Percentiles rank a stretch among this genome's conserved stretches.
phyloP scores from a whole-genome alignment of 1,140 invertebrate species.

The Drosophila sulfurigaster region DNA sequence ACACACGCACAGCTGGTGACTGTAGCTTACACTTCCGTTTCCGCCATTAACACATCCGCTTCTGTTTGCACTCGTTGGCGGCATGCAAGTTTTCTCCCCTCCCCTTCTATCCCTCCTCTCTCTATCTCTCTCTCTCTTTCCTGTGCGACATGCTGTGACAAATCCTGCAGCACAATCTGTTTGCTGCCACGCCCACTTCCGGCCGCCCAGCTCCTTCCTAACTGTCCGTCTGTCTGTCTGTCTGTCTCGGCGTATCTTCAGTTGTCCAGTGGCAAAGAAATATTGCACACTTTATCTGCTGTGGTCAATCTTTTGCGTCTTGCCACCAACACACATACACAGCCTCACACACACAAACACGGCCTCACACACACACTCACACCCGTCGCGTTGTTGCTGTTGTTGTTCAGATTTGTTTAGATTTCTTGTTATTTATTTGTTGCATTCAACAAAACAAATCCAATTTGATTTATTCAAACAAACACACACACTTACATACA shows the following conservation, averaged over 20 bases:
- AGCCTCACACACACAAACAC: not conserved
- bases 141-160: conserved; percentile 38
- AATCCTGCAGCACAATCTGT: conserved; percentile 48
- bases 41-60: conserved; percentile 80
- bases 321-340: conserved; percentile 11
- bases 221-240: no score
- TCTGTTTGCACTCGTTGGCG: conserved; percentile 65
- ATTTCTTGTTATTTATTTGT: conserved; percentile 82
- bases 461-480: conserved; percentile 77
- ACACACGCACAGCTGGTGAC: conserved; percentile 11
- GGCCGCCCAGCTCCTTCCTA: not conserved
- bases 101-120: no score
- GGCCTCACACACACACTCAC: conserved; percentile 5
- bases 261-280: conserved; percentile 72
- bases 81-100: conserved; percentile 40
- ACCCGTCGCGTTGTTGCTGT: conserved; percentile 37
- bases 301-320: conserved; percentile 53
- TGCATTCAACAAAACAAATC: conserved; percentile 76
- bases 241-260: conserved; percentile 35
- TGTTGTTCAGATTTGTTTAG: conserved; percentile 72
- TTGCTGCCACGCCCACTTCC: conserved; percentile 29
- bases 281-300: conserved; percentile 69
- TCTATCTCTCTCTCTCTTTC: not conserved
- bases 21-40: conserved; percentile 68
- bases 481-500: conserved; percentile 20